A percentile compares a stretch with the other conserved stretches of the same genome.
Evolutionary conservation across 92 coral and sea anemone species (phyloP).

Genomic region (Phenganax stokvisi): DNA sequence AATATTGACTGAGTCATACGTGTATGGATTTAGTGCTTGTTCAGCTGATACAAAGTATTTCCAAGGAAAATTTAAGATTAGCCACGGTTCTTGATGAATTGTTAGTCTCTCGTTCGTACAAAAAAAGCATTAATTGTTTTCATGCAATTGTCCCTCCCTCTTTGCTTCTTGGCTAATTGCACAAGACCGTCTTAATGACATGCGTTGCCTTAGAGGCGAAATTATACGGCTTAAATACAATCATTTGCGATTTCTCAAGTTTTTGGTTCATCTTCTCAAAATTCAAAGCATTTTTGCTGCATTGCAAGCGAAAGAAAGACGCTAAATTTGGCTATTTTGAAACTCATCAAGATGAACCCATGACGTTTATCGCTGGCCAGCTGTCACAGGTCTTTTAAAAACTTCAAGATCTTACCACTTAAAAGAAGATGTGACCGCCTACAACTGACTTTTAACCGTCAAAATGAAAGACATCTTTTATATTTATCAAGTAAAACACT

Average conservation of each 20-base stretch:
- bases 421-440: neutral
- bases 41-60: neutral
- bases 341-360: conserved; percentile 11
- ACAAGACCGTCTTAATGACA: conserved; percentile 9
- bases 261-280: neutral
- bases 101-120: neutral
- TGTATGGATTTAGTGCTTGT: too few relatives aligned
- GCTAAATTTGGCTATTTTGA: neutral
- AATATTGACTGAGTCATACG: conserved; percentile 12
- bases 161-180: neutral
- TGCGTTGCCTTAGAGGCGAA: neutral
- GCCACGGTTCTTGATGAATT: conserved; percentile 5
- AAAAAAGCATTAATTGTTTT: neutral
- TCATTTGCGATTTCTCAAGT: conserved; percentile 2
- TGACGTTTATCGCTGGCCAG: conserved; percentile 36
- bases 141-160: conserved; percentile 11
- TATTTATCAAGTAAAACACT: neutral
- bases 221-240: neutral
- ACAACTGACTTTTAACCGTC: neutral
- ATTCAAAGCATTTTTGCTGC: too few relatives aligned
- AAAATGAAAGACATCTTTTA: conserved; percentile 9
- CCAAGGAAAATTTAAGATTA: conserved; percentile 4
- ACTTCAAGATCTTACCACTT: conserved; percentile 12
- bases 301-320: too few relatives aligned
- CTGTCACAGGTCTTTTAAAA: conserved; percentile 39